Conservation (phyloP, 2,888 invertebrate genomes). For the Acrocyrtus sp. region DNA sequence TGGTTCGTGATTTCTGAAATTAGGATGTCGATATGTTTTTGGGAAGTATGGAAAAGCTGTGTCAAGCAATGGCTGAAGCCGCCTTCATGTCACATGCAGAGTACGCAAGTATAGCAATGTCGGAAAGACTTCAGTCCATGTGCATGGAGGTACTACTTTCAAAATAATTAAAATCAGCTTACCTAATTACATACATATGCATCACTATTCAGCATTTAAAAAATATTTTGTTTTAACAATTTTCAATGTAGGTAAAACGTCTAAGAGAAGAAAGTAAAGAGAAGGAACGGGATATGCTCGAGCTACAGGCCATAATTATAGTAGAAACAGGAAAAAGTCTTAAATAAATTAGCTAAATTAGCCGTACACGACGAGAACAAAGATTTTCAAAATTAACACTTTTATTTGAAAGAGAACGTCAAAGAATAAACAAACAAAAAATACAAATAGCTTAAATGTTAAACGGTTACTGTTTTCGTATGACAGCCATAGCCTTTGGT, state of each 20-base stretch:
- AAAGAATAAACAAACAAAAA: not conserved
- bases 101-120: constrained; percentile 53
- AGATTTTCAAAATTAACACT: not conserved
- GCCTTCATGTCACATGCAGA: constrained; percentile 59
- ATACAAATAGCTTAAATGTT: not conserved
- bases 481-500: constrained; percentile 16
- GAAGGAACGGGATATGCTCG: constrained; percentile 55
- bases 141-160: constrained; percentile 38
- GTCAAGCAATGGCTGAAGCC: constrained; percentile 53
- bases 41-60: constrained; percentile 48
- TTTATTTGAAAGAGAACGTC: not conserved
- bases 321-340: constrained; percentile 60
- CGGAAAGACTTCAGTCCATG: constrained; percentile 53
- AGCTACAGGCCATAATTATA: constrained; percentile 58
- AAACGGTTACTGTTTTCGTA: constrained; percentile 16
- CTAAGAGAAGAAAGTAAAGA: constrained; percentile 50
- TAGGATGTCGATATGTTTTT: constrained; percentile 59
- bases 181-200: not conserved
- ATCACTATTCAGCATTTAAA: not conserved
- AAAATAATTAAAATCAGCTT: constrained; percentile 6
- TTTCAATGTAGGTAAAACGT: constrained; percentile 38
- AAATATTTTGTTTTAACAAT: not conserved
- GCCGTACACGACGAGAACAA: not conserved
- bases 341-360: constrained; percentile 54
- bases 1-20: too few relatives aligned